Percentiles rank a stretch among this genome's conserved stretches.
Conservation (phyloP, 2,797 vertebrate species). For the Danio aesculapii region DNA sequence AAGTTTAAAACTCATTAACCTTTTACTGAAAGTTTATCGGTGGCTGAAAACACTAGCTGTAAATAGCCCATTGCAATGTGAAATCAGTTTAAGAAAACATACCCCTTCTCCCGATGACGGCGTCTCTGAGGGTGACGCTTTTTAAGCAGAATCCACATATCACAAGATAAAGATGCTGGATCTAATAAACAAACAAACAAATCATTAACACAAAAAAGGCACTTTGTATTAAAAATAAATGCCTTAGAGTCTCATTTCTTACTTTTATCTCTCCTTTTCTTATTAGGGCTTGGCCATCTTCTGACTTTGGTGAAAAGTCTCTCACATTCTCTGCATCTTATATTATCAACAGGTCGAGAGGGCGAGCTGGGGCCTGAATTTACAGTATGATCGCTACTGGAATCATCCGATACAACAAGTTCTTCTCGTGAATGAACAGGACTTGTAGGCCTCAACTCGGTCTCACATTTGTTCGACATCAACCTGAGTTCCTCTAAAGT, state of each 20-base stretch:
- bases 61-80: background rate
- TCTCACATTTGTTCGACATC: background rate
- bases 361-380: conserved; percentile 56
- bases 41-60: no score
- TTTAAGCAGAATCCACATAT: conserved; percentile 57
- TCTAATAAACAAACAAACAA: conserved; percentile 38
- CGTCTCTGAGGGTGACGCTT: conserved; percentile 37
- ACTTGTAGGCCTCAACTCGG: background rate
- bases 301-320: conserved; percentile 50
- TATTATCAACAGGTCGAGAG: background rate
- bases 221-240: background rate
- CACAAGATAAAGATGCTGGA: conserved; percentile 54
- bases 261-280: conserved; percentile 18
- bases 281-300: background rate
- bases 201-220: background rate
- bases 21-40: no score
- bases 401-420: conserved; percentile 5
- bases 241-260: background rate
- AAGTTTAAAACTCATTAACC: no score
- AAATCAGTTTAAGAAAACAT: background rate
- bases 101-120: conserved; percentile 45
- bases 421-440: background rate
- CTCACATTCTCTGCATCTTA: conserved; percentile 42
- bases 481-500: conserved; percentile 18
- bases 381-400: background rate